A percentile compares a stretch with the other conserved stretches of the same genome.
Evolutionary conservation across 2,113 vertebrate genomes (phyloP).

Genomic region (Lota lota): DNA sequence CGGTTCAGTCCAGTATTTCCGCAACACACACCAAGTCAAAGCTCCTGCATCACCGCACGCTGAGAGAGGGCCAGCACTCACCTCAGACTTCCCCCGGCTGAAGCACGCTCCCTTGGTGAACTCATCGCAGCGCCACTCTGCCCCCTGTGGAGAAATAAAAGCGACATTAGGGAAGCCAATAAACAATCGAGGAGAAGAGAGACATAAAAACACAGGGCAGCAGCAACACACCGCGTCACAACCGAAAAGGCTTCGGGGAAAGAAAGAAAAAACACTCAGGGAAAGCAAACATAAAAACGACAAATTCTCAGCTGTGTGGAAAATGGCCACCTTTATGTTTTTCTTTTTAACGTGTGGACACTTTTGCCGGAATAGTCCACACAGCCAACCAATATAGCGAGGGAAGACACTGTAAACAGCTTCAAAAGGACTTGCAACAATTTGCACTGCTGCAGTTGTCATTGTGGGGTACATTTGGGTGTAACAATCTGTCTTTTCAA

Average conservation of each 20-base stretch:
- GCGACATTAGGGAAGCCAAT: constrained; percentile 28
- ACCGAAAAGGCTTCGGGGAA: too few species aligned
- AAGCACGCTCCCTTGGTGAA: constrained; percentile 92
- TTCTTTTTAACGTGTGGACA: too few species aligned
- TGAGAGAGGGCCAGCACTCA: constrained; percentile 57
- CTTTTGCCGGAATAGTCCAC: constrained; percentile 11
- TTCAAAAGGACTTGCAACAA: too few species aligned
- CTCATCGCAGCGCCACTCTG: constrained; percentile 91
- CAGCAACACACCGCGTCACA: too few species aligned
- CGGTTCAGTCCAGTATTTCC: too few species aligned
- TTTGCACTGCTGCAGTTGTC: too few species aligned
- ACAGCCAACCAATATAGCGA: too few species aligned
- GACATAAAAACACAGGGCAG: background rate
- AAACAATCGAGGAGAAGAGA: constrained; percentile 37
- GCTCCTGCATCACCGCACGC: too few species aligned
- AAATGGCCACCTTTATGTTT: constrained; percentile 11
- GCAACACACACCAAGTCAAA: too few species aligned
- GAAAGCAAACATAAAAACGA: constrained; percentile 35
- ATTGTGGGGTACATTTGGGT: too few species aligned
- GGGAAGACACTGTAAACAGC: too few species aligned
- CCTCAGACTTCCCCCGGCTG: constrained; percentile 95
- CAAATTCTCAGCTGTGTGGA: constrained; percentile 5
- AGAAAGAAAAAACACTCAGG: constrained; percentile 23
- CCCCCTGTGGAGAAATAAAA: constrained; percentile 75
- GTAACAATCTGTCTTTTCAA: too few species aligned